phyloP scores from a whole-genome alignment of 2,797 vertebrate genomes.

The Cuniculus paca region DNA sequence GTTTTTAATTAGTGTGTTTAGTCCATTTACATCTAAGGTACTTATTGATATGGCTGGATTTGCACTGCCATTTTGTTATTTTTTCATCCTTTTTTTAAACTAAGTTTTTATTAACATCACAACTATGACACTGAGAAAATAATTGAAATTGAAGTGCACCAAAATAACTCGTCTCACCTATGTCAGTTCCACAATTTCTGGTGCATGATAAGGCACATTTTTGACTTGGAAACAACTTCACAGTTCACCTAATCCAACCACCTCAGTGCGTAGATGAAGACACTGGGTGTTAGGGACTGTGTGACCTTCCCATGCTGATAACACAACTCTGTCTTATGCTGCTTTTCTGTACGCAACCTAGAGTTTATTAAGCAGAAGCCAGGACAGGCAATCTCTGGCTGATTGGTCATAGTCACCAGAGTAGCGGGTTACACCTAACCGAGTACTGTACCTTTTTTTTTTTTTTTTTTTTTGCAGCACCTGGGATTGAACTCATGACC shows the following conservation, averaged over 20 bases:
- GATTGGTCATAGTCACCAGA: neutral
- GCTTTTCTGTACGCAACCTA: neutral
- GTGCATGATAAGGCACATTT: neutral
- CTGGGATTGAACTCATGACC: too few relatives aligned
- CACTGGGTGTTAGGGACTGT: neutral
- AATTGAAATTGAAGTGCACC: neutral
- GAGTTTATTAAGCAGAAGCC: neutral
- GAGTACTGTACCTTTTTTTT: neutral
- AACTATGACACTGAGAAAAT: neutral
- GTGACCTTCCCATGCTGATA: neutral
- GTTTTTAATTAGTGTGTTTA: neutral
- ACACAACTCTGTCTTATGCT: neutral
- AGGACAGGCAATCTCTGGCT: neutral
- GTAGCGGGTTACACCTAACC: neutral
- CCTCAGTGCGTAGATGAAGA: neutral
- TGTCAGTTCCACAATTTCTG: neutral
- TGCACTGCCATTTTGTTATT: neutral
- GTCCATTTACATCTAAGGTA: neutral
- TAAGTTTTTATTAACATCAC: slow-evolving; percentile 17
- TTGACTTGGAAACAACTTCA: neutral
- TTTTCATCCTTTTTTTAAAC: neutral
- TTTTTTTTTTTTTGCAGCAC: too few relatives aligned
- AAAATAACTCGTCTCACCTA: neutral
- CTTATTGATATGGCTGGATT: neutral
- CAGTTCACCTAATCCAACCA: neutral